These are phyloP conservation scores for Adelosebastes latens DNA, from an alignment of 2,797 vertebrate genomes.

Conservation along the genomic window DNA sequence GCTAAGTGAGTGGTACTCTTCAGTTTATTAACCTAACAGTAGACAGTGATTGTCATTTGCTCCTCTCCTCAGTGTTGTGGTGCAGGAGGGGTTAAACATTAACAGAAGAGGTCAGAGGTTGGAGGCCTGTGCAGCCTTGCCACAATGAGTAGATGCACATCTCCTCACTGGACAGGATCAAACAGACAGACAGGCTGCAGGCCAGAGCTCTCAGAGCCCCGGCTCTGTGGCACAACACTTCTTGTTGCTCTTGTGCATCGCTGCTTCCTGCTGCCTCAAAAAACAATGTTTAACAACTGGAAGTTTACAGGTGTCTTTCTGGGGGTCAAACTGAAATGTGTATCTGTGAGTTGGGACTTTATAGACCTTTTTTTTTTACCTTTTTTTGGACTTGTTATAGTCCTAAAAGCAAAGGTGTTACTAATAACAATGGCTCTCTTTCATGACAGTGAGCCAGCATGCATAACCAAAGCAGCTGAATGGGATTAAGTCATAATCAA, in stretches of 20 bases:
- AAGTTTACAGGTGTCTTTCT: neutral
- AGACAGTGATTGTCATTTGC: neutral
- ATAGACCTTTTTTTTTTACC: too few relatives aligned
- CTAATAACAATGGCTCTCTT: neutral
- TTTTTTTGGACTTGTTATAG: neutral
- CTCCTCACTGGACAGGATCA: slow-evolving; percentile 52
- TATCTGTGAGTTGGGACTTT: neutral
- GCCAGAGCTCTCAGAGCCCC: neutral
- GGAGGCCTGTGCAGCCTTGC: slow-evolving; percentile 39
- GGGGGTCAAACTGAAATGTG: neutral
- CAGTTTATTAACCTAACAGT: neutral
- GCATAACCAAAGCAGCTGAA: neutral
- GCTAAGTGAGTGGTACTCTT: neutral
- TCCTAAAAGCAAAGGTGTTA: neutral
- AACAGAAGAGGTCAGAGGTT: slow-evolving; percentile 61
- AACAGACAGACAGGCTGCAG: slow-evolving; percentile 27
- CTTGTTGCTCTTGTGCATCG: neutral
- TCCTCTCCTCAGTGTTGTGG: neutral
- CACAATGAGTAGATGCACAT: slow-evolving; percentile 20
- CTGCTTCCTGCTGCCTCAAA: slow-evolving; percentile 19
- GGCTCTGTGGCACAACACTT: neutral
- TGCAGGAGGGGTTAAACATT: slow-evolving; percentile 57
- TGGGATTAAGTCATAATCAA: neutral
- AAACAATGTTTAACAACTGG: neutral
- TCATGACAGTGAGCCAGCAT: neutral